These are phyloP conservation scores for Prinia subflava DNA, from an alignment of 2,113 vertebrate species.

Conservation along the genomic window DNA sequence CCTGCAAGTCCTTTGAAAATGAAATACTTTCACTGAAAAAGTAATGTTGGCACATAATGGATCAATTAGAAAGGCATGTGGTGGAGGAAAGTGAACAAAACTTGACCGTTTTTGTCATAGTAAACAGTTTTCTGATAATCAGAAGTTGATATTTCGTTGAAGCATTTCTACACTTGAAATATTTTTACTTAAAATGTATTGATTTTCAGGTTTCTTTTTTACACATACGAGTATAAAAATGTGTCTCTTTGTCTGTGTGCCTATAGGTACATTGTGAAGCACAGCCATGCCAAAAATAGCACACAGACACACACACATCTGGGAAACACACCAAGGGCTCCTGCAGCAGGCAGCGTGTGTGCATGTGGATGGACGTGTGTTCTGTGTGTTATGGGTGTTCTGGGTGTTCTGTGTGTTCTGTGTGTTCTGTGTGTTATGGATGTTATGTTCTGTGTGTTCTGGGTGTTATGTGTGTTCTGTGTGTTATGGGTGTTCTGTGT, in stretches of 20 bases:
- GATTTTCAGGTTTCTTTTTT: background rate
- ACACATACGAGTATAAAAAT: accelerated
- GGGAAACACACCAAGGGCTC: background rate
- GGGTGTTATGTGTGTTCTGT: too few species aligned
- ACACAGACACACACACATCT: background rate
- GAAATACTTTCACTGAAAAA: background rate
- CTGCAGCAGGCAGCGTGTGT: background rate
- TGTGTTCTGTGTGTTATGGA: too few species aligned
- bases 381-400: too few species aligned
- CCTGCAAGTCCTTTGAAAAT: background rate
- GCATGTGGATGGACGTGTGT: background rate
- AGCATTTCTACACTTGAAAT: background rate
- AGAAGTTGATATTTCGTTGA: background rate
- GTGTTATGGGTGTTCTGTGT: too few species aligned
- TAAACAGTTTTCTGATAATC: background rate
- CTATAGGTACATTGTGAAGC: background rate
- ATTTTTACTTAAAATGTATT: background rate
- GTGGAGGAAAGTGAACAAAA: background rate
- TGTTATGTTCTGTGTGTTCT: too few species aligned
- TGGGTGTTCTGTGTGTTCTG: too few species aligned
- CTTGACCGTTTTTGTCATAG: background rate
- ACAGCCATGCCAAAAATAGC: background rate
- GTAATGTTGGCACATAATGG: background rate
- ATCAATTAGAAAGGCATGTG: background rate
- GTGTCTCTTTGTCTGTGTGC: background rate